Conservation (phyloP, 2,797 vertebrate species). For the Gobio occitaniae region DNA sequence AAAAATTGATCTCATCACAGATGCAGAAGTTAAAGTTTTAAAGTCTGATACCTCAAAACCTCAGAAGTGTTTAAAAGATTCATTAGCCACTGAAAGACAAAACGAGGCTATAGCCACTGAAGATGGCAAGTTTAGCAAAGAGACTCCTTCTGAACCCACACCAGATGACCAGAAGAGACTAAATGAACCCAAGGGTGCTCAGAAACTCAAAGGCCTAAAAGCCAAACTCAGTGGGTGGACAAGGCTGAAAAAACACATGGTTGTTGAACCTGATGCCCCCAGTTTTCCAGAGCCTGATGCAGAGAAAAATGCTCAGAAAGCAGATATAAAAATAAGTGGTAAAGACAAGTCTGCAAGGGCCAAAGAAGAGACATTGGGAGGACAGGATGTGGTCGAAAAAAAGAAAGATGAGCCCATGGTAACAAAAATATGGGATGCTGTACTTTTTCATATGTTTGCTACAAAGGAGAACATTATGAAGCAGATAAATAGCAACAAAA, state of each 20-base stretch:
- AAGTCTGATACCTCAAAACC: conserved; percentile 13
- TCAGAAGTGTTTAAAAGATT: conserved; percentile 36
- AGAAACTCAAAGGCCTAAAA: conserved; percentile 76
- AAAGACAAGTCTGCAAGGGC: conserved; percentile 50
- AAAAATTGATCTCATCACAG: background rate
- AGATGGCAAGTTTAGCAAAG: conserved; percentile 16
- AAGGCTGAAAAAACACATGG: conserved; percentile 89
- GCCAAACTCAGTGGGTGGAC: conserved; percentile 84
- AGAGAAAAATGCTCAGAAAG: conserved; percentile 43
- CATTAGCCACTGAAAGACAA: background rate
- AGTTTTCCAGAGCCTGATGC: conserved; percentile 65
- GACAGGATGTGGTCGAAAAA: conserved; percentile 57
- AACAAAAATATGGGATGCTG: conserved; percentile 92
- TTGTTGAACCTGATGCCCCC: conserved; percentile 80
- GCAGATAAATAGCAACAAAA: conserved; percentile 69
- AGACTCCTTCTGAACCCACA: conserved; percentile 50
- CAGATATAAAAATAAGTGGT: conserved; percentile 41
- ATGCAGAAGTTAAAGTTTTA: background rate
- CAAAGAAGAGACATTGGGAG: conserved; percentile 16
- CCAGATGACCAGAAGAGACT: conserved; percentile 16
- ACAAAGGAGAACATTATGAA: conserved; percentile 78
- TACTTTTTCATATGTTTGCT: conserved; percentile 89
- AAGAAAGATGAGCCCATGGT: conserved; percentile 75
- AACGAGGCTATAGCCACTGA: conserved; percentile 27
- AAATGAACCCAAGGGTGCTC: conserved; percentile 12